Conservation (phyloP, 2,113 vertebrate species). For the Trogon melanurus region DNA sequence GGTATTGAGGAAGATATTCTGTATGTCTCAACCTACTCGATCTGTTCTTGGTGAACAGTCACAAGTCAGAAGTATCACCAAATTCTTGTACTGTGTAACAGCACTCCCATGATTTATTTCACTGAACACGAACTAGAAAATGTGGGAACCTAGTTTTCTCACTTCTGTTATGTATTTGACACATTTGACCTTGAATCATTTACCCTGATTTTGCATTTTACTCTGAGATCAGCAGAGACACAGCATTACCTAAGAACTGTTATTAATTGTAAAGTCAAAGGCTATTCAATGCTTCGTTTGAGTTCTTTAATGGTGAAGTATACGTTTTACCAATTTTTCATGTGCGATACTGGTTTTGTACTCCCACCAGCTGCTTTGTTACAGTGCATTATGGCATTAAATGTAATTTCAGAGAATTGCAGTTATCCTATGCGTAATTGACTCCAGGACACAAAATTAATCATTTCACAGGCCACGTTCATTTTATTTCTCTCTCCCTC, state of each 20-base stretch:
- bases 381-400: constrained; percentile 12
- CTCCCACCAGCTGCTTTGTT: constrained; percentile 37
- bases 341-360: background rate
- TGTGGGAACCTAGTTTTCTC: background rate
- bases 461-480: constrained; percentile 33
- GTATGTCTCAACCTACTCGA: background rate
- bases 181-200: background rate
- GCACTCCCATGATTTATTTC: background rate
- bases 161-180: background rate
- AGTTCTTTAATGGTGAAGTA: background rate
- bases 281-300: background rate
- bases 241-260: background rate
- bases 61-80: background rate
- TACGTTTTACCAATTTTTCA: background rate
- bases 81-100: background rate
- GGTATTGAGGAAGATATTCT: background rate
- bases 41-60: background rate
- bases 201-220: background rate
- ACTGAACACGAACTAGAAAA: background rate
- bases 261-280: background rate
- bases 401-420: constrained; percentile 44
- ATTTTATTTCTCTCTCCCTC: constrained; percentile 48
- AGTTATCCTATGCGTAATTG: constrained; percentile 44
- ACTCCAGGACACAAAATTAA: constrained; percentile 57
- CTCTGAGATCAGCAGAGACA: background rate